Percentiles rank a stretch among this genome's conserved stretches.
phyloP scores from a whole-genome alignment of 2,888 invertebrate genomes.

The Noctua pronuba region DNA sequence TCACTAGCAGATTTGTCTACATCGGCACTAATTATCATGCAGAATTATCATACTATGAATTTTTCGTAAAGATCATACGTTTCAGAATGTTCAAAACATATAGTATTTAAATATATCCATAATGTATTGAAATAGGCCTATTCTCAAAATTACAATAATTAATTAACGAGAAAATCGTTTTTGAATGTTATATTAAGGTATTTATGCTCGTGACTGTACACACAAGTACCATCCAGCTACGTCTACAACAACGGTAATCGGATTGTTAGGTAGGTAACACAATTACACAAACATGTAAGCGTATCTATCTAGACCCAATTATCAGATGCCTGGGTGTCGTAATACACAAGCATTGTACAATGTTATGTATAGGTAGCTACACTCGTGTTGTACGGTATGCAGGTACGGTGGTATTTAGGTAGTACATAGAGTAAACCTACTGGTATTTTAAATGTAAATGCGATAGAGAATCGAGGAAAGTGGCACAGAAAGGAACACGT shows the following conservation, averaged over 20 bases:
- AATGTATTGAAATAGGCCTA: neutral
- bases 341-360: neutral
- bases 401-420: neutral
- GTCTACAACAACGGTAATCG: slow-evolving; percentile 21
- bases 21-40: neutral
- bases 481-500: neutral
- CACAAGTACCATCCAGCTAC: neutral
- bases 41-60: too few relatives aligned
- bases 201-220: neutral
- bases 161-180: neutral
- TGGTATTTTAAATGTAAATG: neutral
- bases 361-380: neutral
- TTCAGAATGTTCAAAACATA: too few relatives aligned
- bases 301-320: slow-evolving; percentile 20
- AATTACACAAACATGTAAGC: slow-evolving; percentile 21
- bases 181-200: neutral
- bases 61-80: neutral
- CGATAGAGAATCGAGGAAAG: neutral
- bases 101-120: too few relatives aligned
- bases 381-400: neutral
- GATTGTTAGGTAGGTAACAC: slow-evolving; percentile 23
- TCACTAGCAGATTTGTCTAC: neutral
- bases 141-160: neutral
- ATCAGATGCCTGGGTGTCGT: slow-evolving; percentile 12
- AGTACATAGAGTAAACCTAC: neutral